Evolutionary conservation across 2,797 vertebrate species (phyloP), one percentile per base, ranked within the genome.

Genomic region (Amblyraja radiata): DNA sequence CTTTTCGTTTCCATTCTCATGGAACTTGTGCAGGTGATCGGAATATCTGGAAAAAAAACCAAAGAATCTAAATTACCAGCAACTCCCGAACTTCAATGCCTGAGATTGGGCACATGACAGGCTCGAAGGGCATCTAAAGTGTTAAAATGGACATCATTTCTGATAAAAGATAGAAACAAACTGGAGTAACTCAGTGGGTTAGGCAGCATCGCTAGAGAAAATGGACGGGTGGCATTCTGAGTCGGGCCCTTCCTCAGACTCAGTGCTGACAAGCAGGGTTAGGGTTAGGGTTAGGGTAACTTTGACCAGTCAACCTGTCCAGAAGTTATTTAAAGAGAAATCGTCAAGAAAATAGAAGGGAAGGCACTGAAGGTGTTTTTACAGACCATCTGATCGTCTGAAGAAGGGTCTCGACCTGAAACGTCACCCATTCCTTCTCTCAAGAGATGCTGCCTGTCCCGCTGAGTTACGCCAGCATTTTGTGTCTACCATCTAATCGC

Each of bases 11-110:
- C 97, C 97, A 0, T 97, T 97, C 97, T 98, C 97, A 0, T 99
- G 99, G 96, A 99, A 99, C 93, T 96, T 97, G 95, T 99, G 99
- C 93, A 99, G 94, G 94, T 99, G 99, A 95, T 99, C 99, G 0
- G 98, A 95, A 0, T 98, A 99, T 96, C 99, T 99, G 96, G 0
- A 94, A 25, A 93, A 94, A 36, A 68, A 78, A 54, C 6, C 46
- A 54, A 94, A 92, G 4, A n/a, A 9, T 86, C 9, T n/a, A n/a
- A 14, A 63, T 39, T 0, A 54, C 36, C 8, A 25, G 83, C 58
- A 63, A 16, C 83, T 32, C 58, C 9, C 1, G 14, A 86, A 11
- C 58, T 61, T 63, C 10, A 2, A 10, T 28, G 1, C n/a, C 11
- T 58, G 54, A 84, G 11, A 84, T 54, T 58, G 54, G 10, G 23